A percentile compares a stretch with the other conserved stretches of the same genome.
phyloP scores from a whole-genome alignment of 2,797 vertebrate species.

The Tolypeutes matacus region DNA sequence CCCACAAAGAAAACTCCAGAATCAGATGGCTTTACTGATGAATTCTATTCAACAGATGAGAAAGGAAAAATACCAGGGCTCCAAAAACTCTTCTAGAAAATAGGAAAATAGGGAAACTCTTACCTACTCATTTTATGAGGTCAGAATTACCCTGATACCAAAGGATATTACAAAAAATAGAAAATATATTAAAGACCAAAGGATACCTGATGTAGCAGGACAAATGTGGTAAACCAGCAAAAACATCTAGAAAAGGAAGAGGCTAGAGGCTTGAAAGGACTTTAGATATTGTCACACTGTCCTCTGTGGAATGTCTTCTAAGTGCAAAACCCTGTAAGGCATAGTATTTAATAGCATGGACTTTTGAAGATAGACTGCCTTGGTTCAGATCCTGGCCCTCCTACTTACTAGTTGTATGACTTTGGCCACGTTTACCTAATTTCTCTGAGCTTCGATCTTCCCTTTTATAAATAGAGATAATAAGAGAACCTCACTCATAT shows the following conservation, averaged over 20 bases:
- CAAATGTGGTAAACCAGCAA: neutral
- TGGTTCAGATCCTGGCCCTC: neutral
- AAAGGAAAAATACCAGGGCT: neutral
- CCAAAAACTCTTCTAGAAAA: neutral
- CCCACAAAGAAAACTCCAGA: conserved; percentile 4
- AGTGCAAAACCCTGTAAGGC: neutral
- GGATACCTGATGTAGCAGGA: neutral
- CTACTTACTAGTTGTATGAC: neutral
- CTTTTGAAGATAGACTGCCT: neutral
- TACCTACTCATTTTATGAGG: neutral
- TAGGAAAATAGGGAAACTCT: neutral
- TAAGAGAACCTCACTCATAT: neutral
- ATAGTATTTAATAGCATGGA: neutral
- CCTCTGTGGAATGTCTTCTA: neutral
- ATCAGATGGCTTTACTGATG: neutral
- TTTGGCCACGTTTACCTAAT: neutral
- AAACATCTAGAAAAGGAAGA: neutral
- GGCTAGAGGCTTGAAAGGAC: neutral
- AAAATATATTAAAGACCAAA: neutral
- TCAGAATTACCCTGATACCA: neutral
- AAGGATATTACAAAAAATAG: neutral
- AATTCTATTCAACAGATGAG: neutral
- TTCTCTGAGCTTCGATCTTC: conserved; percentile 24
- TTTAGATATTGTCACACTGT: neutral
- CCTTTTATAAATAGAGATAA: neutral